Base-by-base conservation (phyloP, 2,797 vertebrate species). In the Eospalax fontanierii region DNA sequence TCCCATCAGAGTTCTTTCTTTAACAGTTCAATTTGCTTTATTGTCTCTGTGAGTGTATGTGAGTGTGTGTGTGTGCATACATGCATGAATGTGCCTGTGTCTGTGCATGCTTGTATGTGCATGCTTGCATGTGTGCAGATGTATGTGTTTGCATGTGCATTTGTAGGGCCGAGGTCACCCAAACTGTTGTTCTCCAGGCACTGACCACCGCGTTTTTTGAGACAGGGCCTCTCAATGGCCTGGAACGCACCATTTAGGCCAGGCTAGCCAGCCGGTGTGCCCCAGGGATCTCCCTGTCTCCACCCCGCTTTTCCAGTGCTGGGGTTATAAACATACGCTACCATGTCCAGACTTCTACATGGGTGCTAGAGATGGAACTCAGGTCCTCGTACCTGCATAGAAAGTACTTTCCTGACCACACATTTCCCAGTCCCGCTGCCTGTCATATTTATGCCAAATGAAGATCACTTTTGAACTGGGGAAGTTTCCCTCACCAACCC, bases 1-100 rank as follows among this genome's bases (percentile, higher is more conserved):
- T 1, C 43, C 4, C 19, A 0, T 1, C 6, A 3, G 0, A 22
- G 26, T 14, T 26, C 70, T 63, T 33, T 8, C 4, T 43, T 24
- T 28, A 70, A 30, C 35, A 54, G 0, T 11, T 12, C 26, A 0
- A 1, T 22, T 1, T 4, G 35, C 22, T 35, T 9, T 43, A n/a
- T 54, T 11, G 35, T 63, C 43, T 19, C 46, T 28, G 19, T 70
- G 1, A 18, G 0, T 54, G 8, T 54, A 33, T 26, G 63, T 24
- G 30, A 22, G 38, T 40, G 43, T 22, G 24, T 21, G 24, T 1
- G 2, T 61, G 79, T 24, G 28, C 33, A 24, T 82, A 9, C 4
- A 43, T 65, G 16, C 9, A 46, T 19, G 26, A 21, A 3, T 65
- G 10, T 68, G 40, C 81, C 43, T 28, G 26, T 70, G 1, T 26